Evolutionary conservation across 2,888 invertebrate genomes (phyloP), one percentile per base, ranked within the genome.

Genomic region (Netelia virgata): DNA sequence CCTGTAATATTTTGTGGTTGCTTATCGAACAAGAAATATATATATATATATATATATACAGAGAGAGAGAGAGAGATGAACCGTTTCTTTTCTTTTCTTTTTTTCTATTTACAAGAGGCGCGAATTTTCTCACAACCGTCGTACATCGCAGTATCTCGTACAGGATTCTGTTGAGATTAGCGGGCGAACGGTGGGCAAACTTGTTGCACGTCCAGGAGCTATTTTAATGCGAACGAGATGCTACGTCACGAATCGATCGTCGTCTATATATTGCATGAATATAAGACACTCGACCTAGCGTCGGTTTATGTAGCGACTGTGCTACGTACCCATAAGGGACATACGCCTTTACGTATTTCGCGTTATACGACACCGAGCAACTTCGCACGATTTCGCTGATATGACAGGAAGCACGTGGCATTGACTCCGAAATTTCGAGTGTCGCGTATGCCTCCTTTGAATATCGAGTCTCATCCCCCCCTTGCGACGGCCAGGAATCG

Each of bases 151-250:
- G 5, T 6, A 61, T 6, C 10, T 16, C 11, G 18, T 8, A 53
- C 14, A 55, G 69, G 9, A 55, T 10, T 53, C 28, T 55, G 28
- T 50, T 9, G 55, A 55, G 53, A 50, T 64, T 66, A 18, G 6
- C 6, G 66, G 16, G 55, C 14, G n/a, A 55, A 53, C 66, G 16
- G 47, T 68, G 63, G 66, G 69, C 20, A 82, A 78, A 84, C 84
- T 84, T 84, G 84, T 84, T 84, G 84, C 84, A 50, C 74, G 73
- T 84, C 76, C 63, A 73, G 75, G 28, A 53, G 68, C 69, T 82
- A 84, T 84, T 84, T 82, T 82, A 82, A 69, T 53, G 28, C 61
- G 64, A 6, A 50, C 14, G 50, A 50, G 20, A 82, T 53, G 63
- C 50, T 61, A 81, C 69, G 77, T 80, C 75, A 72, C 55, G 41